Conservation (phyloP, 2,113 vertebrate species). For the Eclectus roratus region DNA sequence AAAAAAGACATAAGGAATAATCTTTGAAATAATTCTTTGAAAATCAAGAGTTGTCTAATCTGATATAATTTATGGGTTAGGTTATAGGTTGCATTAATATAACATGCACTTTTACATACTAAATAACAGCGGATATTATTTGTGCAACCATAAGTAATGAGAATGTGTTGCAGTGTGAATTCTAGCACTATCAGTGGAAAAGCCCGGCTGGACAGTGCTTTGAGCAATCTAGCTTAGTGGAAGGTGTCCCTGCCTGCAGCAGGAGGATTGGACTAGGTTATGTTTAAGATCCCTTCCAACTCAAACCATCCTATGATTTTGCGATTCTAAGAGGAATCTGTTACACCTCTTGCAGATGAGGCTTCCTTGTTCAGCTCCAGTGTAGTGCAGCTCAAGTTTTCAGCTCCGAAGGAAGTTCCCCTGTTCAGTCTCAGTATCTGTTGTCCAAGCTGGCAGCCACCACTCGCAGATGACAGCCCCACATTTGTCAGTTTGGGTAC, state of each 20-base stretch:
- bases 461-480: background rate
- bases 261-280: background rate
- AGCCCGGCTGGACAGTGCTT: background rate
- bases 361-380: background rate
- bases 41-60: background rate
- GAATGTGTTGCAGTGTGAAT: background rate
- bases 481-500: background rate
- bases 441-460: background rate
- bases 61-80: background rate
- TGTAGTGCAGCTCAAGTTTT: background rate
- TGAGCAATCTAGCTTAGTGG: background rate
- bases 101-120: background rate
- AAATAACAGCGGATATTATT: background rate
- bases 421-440: background rate
- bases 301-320: background rate
- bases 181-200: background rate
- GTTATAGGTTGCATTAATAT: background rate
- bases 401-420: background rate
- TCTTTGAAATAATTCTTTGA: background rate
- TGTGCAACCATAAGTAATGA: background rate
- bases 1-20: background rate
- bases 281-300: background rate
- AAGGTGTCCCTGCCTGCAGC: background rate
- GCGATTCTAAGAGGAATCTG: background rate
- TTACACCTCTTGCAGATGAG: background rate